Percentiles rank a stretch among this genome's conserved stretches.
Conservation (phyloP, 2,888 invertebrate species). For the Emmelina monodactyla region DNA sequence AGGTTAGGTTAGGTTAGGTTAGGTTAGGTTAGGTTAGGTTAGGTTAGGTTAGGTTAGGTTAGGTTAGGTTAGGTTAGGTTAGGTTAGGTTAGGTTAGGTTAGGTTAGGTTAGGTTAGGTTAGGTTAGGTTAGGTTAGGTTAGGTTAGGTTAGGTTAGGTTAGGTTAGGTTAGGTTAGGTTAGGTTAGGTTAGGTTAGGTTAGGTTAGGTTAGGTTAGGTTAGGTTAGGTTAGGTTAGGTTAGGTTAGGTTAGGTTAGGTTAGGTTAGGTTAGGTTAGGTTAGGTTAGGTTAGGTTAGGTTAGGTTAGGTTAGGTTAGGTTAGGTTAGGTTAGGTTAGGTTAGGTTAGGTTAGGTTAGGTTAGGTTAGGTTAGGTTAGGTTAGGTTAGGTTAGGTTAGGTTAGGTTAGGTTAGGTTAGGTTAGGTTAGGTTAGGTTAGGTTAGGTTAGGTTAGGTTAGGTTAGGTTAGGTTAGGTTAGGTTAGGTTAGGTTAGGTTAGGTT, state of each 20-base stretch:
- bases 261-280: constrained; percentile 12
- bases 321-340: constrained; percentile 3
- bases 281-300: constrained; percentile 13
- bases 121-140: constrained; percentile 9
- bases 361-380: constrained; percentile 1
- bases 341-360: constrained; percentile 2
- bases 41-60: constrained; percentile 13
- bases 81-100: constrained; percentile 12
- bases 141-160: constrained; percentile 15
- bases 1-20: constrained; percentile 12
- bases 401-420: constrained; percentile 5
- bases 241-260: constrained; percentile 13
- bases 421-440: constrained; percentile 4
- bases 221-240: constrained; percentile 8
- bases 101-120: constrained; percentile 14
- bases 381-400: constrained; percentile 1
- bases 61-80: constrained; percentile 13
- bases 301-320: constrained; percentile 8
- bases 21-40: constrained; percentile 7
- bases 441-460: constrained; percentile 5
- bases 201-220: constrained; percentile 6
- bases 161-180: constrained; percentile 14
- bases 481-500: constrained; percentile 9
- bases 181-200: constrained; percentile 10
- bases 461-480: constrained; percentile 4